phyloP scores from a whole-genome alignment of 2,113 vertebrate genomes.

The Cynocephalus volans region DNA sequence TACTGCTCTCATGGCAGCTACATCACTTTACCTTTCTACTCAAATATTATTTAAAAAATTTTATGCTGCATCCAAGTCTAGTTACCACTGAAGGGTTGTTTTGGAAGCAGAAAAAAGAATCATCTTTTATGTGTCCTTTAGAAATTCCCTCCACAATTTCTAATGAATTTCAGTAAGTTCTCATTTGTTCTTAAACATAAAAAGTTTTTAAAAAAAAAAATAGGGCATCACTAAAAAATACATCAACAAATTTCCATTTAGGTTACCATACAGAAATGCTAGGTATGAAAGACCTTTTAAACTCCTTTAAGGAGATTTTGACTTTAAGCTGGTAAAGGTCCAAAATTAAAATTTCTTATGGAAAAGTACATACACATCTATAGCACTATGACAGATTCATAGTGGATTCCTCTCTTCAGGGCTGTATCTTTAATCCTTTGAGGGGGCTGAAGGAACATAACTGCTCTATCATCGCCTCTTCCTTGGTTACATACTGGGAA shows the following conservation, averaged over 20 bases:
- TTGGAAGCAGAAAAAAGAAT: background rate
- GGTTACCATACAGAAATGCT: background rate
- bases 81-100: background rate
- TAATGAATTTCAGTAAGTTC: background rate
- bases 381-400: background rate
- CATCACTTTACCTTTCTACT: background rate
- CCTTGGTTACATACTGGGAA: background rate
- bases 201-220: too few relatives aligned
- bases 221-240: background rate
- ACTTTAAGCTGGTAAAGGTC: background rate
- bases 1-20: too few relatives aligned
- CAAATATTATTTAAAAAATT: background rate
- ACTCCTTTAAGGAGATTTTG: background rate
- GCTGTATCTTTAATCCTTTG: background rate
- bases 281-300: background rate
- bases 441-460: background rate
- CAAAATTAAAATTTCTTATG: background rate
- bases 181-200: background rate
- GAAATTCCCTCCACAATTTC: background rate
- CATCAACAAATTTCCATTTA: background rate
- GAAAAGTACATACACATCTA: background rate
- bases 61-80: background rate
- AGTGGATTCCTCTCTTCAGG: background rate
- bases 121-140: background rate
- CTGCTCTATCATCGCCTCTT: background rate